Evolutionary conservation across 2,797 vertebrate species (phyloP), one percentile per base, ranked within the genome.

Genomic region (Dendrocincla tyrannina): DNA sequence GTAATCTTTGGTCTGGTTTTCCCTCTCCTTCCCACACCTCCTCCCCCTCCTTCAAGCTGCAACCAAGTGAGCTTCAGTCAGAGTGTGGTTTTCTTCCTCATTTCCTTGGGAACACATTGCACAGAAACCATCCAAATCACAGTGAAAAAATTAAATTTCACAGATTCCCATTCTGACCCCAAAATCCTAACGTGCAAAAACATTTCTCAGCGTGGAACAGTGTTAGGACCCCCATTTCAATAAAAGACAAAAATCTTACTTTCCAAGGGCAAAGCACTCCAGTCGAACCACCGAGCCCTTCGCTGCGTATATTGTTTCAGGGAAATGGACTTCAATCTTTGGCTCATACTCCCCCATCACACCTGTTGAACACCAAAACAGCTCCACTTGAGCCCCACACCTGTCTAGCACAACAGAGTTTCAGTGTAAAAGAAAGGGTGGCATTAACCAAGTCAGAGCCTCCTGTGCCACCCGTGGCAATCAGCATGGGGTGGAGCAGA

Each of bases 301-400:
- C 62, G 97, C 98, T n/a, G 98, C 98, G 30, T 98, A 98, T 89
- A 98, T 98, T 22, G 98, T 95, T 93, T 99, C 99, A 89, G 99
- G 99, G 97, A 99, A 99, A 90, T 97, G 98, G 92, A 99, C 99
- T 98, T 99, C 99, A 85, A 99, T 99, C 98, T 99, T 99, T 91
- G 99, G 99, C 93, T 99, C 99, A 24, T 99, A 99, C 97, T 99
- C 99, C 70, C 99, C 99, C 99, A 99, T 99, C 93, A 98, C 98
- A 98, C 99, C 99, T 99, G 98, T 96, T 89, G 97, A 96, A 97
- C 90, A 97, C 13, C 96, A 97, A 87, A 97, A 97, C 67, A 98
- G 81, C 25, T 92, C 37, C 93, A 95, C 72, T 60, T 72, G 96
- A 83, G 89, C 66, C 91, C 91, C 88, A 88, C 60, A 78, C 85